Base-by-base conservation (phyloP, 1,140 invertebrate genomes). In the Pomacea maculata region DNA sequence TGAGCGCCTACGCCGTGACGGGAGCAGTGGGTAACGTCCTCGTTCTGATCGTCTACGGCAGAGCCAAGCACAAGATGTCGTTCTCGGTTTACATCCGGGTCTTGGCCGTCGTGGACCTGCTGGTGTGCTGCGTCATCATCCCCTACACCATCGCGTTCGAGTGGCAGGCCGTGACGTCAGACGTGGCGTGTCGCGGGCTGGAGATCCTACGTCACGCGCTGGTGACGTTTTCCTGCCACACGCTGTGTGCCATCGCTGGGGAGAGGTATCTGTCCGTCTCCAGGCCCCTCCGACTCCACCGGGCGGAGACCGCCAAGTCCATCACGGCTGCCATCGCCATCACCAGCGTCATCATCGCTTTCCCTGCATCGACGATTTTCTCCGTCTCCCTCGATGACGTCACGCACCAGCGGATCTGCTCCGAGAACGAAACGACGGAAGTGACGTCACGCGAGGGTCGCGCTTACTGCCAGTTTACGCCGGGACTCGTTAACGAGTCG, bases 131-230 rank as follows among this genome's bases (percentile, higher is more conserved):
- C 17, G 70, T 81, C 25, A 29, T 81, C 75, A 77, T 78, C 29
- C 80, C 80, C 15, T 81, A 81, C 61, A 72, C 75, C 19, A 78
- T 81, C 14, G 21, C 34, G n/a, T 81, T 78, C 57, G 75, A 81
- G 19, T 54, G 63, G 65, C 64, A 72, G 9, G 12, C 15, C 17
- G 34, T 78, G 12, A 19, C 34, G 19, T 45, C 12, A 5, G 80
- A 78, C 67, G n/a, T 78, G 25, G n/a, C 72, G 10, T 81, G 80
- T 52, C 64, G 75, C 9, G 54, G 63, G 10, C n/a, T 81, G 61
- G 80, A 81, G 64, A 19, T 81, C n/a, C 7, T 81, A 14, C 45
- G 74, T 4, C 80, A 81, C 61, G 45, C 70, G 19, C 57, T 71
- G 0, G 74, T 78, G 11, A 68, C 71, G 52, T 64, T 54, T 7